Evolutionary conservation across 2,888 invertebrate genomes (phyloP).

Genomic region (Polyommatus iphigenia): DNA sequence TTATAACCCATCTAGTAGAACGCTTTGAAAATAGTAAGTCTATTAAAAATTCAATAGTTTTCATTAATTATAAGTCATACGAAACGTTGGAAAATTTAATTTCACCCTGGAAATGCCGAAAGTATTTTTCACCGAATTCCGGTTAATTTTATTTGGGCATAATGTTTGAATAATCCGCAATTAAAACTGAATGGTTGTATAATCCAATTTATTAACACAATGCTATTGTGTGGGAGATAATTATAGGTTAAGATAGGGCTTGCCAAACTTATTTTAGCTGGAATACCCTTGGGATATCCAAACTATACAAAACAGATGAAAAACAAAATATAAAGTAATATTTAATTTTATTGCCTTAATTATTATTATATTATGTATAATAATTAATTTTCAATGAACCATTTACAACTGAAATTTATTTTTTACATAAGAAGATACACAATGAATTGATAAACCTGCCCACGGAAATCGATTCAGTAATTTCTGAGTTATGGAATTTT

Average conservation of each 20-base stretch:
- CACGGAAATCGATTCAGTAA: no score
- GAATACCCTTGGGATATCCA: no score
- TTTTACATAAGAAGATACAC: no score
- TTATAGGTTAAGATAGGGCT: conserved; percentile 1
- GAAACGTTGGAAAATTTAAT: conserved; percentile 10
- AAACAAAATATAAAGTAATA: no score
- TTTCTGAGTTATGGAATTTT: no score
- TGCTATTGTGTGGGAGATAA: conserved; percentile 18
- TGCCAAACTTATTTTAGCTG: background rate
- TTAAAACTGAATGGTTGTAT: conserved; percentile 25
- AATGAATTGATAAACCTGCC: no score
- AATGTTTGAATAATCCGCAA: conserved; percentile 19
- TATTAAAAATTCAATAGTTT: background rate
- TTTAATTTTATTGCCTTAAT: no score
- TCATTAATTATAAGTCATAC: conserved; percentile 16
- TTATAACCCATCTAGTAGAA: background rate
- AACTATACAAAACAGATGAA: no score
- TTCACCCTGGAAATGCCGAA: background rate
- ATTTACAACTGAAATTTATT: no score
- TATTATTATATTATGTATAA: no score
- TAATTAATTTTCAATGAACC: no score
- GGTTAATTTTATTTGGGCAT: conserved; percentile 24
- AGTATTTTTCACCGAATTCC: conserved; percentile 25
- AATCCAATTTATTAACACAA: conserved; percentile 21
- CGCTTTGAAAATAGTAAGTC: background rate